Conservation (phyloP, 2,888 invertebrate species). For the Nemoura dubitans region DNA sequence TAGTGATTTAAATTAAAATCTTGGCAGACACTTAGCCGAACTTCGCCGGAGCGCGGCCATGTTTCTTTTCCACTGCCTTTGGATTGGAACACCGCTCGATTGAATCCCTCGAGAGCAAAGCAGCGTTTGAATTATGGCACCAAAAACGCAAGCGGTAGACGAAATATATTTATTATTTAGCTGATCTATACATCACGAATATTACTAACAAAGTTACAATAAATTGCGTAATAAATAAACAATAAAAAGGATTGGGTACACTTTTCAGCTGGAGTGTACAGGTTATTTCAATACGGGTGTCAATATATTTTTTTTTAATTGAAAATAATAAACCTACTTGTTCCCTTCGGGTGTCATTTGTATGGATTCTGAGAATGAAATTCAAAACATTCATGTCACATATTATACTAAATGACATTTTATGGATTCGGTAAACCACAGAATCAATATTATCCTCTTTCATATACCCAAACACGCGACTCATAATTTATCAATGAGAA, state of each 20-base stretch:
- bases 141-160: neutral
- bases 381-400: neutral
- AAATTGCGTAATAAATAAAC: neutral
- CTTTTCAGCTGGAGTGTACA: neutral
- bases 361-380: neutral
- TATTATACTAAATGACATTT: neutral
- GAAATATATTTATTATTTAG: slow-evolving; percentile 7
- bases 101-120: neutral
- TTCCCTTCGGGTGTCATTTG: neutral
- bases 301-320: neutral
- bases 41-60: neutral
- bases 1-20: neutral
- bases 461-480: neutral
- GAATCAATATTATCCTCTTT: neutral
- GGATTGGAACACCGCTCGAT: neutral
- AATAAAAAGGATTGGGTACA: neutral
- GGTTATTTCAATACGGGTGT: neutral
- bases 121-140: neutral
- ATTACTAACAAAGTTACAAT: neutral
- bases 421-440: neutral
- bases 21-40: neutral
- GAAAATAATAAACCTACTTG: neutral
- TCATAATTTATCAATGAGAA: neutral
- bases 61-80: neutral
- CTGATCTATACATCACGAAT: neutral